Evolutionary conservation across 2,888 invertebrate species (phyloP).

Genomic region (Lampropteryx suffumata): DNA sequence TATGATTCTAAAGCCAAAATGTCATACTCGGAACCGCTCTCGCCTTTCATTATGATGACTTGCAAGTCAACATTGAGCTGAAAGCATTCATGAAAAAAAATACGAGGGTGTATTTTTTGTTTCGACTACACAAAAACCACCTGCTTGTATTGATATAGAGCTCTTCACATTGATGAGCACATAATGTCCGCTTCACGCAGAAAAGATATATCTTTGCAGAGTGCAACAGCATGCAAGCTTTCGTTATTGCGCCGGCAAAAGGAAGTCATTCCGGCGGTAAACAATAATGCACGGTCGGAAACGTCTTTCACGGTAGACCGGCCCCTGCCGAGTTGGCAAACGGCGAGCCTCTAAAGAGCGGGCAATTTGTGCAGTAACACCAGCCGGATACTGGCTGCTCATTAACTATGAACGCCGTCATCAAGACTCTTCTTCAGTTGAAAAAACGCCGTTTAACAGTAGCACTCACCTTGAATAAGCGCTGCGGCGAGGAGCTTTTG

Average conservation of each 20-base stretch:
- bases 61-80: conserved; percentile 6
- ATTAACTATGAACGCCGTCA: conserved; percentile 81
- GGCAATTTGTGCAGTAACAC: conserved; percentile 75
- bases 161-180: conserved; percentile 47
- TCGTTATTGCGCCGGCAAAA: conserved; percentile 58
- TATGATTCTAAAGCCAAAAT: no score
- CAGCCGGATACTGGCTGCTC: conserved; percentile 76
- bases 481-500: conserved; percentile 67
- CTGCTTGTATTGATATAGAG: conserved; percentile 44
- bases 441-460: conserved; percentile 75
- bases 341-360: conserved; percentile 63
- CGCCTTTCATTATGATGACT: background rate
- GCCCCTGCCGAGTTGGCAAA: conserved; percentile 66
- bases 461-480: conserved; percentile 72
- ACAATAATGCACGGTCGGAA: conserved; percentile 76
- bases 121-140: conserved; percentile 46
- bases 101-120: no score
- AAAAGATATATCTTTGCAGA: conserved; percentile 50
- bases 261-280: conserved; percentile 74
- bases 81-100: conserved; percentile 19
- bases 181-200: conserved; percentile 43
- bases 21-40: no score
- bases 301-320: conserved; percentile 68
- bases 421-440: conserved; percentile 77
- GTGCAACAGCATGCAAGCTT: conserved; percentile 45